Base-by-base conservation (phyloP, 2,888 invertebrate genomes). In the Agonopterix arenella region DNA sequence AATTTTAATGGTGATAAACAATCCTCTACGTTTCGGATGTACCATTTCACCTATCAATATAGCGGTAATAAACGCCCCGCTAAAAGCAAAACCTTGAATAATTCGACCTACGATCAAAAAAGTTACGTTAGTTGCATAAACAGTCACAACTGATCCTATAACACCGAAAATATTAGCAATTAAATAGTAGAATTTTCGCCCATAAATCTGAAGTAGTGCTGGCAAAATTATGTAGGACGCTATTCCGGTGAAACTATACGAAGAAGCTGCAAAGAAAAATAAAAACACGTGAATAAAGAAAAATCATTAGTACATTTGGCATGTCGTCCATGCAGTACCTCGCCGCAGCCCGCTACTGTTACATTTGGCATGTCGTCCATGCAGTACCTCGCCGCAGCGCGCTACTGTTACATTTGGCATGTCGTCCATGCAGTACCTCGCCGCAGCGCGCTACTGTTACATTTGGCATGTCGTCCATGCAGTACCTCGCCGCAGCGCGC, bases 11-110 rank as follows among this genome's bases (percentile, higher is more conserved):
- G 53, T 52, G 13, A 58, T 49, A 11, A 56, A 58, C 28, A 60
- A 54, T 5, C 60, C 60, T 43, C 60, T 47, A 1, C 60, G 53
- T 40, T 52, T 60, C 0, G 58, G 60, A 45, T 60, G 60, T 8
- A 54, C 51, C 44, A 60, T 60, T 48, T 60, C 60, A 7, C 51
- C 56, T 44, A 56, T 53, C 36, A 60, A 13, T 0, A 60, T 53
- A 8, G 50, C 49, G 44, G 49, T 51, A 2, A 38, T 54, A 56
- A 1, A 60, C 40, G 0, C 53, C 53, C 11, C 56, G 54, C 8
- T 60, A 60, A 1, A 58, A 2, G 59, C 47, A 7, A 60, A 40
- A 1, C 60, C 60, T 42, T 60, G 61, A 28, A 60, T 44, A 3
- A 56, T 51, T 40, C 60, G 53, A 1, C 56, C 61, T 9, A 46